Conservation (phyloP, 2,888 invertebrate genomes). For the Cinara cedri region DNA sequence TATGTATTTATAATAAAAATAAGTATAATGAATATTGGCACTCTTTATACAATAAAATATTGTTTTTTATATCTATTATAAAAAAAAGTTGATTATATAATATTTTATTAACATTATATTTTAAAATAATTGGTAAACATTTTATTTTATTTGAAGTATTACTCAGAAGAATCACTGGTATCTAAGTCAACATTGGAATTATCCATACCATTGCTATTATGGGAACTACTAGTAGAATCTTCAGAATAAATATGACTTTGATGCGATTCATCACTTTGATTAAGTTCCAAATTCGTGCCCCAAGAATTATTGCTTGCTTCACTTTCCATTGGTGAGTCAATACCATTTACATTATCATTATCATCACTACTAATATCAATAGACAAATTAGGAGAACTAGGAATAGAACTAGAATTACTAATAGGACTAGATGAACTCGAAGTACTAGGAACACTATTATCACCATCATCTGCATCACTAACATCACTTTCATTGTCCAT, state of each 20-base stretch:
- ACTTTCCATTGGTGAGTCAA: background rate
- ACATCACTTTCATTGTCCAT: too few relatives aligned
- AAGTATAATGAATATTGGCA: constrained; percentile 41
- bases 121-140: background rate
- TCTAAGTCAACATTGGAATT: background rate
- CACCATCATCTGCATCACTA: too few relatives aligned
- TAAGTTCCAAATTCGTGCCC: background rate
- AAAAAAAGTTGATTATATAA: too few relatives aligned
- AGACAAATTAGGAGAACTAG: too few relatives aligned
- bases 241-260: background rate
- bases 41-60: background rate
- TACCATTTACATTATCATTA: background rate
- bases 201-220: background rate
- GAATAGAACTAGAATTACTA: too few relatives aligned
- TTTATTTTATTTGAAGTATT: constrained; percentile 4
- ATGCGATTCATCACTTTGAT: background rate
- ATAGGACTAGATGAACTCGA: too few relatives aligned
- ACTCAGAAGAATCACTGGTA: constrained; percentile 22
- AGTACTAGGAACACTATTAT: too few relatives aligned
- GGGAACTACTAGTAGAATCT: background rate
- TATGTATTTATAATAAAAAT: constrained; percentile 10
- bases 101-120: constrained; percentile 2
- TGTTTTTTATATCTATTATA: background rate
- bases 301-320: background rate
- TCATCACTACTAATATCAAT: too few relatives aligned